These are phyloP conservation scores for Procapra przewalskii DNA, from an alignment of 2,113 vertebrate genomes.

Conservation along the genomic window DNA sequence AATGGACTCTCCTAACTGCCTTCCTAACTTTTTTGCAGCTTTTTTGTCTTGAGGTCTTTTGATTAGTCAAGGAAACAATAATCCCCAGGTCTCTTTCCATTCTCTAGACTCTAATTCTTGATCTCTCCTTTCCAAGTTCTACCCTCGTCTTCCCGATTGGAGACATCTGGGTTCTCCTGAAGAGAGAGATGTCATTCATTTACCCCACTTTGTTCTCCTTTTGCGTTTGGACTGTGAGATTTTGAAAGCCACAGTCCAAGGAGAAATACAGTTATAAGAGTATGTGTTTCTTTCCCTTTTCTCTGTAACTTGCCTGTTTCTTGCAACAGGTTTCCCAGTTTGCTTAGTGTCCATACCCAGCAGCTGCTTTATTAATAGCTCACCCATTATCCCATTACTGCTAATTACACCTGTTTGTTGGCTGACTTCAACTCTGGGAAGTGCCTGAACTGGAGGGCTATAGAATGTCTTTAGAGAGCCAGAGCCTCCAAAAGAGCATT, in stretches of 20 bases:
- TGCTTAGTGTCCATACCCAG: neutral
- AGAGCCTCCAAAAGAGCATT: neutral
- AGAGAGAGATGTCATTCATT: neutral
- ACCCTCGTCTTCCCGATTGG: neutral
- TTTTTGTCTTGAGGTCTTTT: neutral
- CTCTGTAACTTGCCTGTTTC: neutral
- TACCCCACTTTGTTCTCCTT: neutral
- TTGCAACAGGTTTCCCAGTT: neutral
- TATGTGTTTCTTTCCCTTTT: neutral
- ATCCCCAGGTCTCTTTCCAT: neutral
- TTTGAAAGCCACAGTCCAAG: neutral
- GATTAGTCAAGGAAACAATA: neutral
- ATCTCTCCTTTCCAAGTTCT: neutral
- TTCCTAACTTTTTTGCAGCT: neutral
- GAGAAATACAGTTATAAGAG: neutral
- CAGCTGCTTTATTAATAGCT: conserved; percentile 16
- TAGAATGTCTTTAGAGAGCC: neutral
- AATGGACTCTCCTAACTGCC: neutral
- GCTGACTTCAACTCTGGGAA: neutral
- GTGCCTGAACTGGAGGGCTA: neutral
- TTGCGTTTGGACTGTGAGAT: neutral
- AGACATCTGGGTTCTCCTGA: neutral
- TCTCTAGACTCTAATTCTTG: neutral
- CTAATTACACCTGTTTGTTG: conserved; percentile 13
- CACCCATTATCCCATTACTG: neutral